Percentiles rank a stretch among this genome's conserved stretches.
Conservation (phyloP, 2,797 vertebrate species). For the Notolabrus celidotus region DNA sequence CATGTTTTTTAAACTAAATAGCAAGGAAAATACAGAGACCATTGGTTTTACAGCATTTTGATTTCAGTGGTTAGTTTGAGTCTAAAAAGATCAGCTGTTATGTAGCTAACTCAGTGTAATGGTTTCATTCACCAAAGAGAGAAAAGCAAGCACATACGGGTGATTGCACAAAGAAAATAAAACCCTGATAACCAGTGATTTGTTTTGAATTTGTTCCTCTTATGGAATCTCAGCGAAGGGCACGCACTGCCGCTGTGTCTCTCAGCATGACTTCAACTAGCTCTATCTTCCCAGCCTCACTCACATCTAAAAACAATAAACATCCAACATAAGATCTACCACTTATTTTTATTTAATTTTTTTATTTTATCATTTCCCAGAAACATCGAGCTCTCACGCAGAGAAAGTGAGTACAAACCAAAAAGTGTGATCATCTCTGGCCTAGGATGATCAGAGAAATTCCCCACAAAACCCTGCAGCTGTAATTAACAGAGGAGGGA, state of each 20-base stretch:
- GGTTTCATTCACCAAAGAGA: constrained; percentile 11
- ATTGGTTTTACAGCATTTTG: background rate
- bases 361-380: constrained; percentile 58
- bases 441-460: constrained; percentile 35
- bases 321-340: constrained; percentile 20
- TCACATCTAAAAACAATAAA: constrained; percentile 51
- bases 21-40: background rate
- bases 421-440: constrained; percentile 64
- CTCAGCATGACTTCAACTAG: constrained; percentile 31
- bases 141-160: constrained; percentile 18
- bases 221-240: constrained; percentile 27
- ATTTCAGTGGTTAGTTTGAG: background rate
- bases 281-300: constrained; percentile 23
- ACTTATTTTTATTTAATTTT: no score
- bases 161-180: constrained; percentile 18
- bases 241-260: constrained; percentile 29
- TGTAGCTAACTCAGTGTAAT: constrained; percentile 6
- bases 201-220: constrained; percentile 45
- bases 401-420: constrained; percentile 37
- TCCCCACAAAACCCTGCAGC: constrained; percentile 55
- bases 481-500: constrained; percentile 63
- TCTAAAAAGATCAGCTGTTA: background rate
- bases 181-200: constrained; percentile 19
- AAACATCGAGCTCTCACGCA: constrained; percentile 47
- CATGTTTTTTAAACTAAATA: background rate